Percentiles rank a stretch among this genome's conserved stretches.
These are phyloP conservation scores for Arothron firmamentum DNA, from an alignment of 2,113 vertebrate species.

Conservation along the genomic window DNA sequence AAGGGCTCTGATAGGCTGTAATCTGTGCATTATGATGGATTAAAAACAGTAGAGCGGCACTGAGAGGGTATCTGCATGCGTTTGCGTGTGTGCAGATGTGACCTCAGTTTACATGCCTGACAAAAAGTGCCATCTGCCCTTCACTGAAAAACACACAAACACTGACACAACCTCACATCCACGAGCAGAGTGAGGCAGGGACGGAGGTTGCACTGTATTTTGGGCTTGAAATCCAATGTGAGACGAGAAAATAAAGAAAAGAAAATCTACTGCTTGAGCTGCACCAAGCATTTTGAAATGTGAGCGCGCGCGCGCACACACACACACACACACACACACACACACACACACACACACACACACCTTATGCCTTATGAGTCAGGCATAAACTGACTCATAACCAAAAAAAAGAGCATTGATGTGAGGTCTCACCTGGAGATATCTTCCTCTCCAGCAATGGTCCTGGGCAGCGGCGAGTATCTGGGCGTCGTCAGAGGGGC, in stretches of 20 bases:
- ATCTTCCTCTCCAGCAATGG: conserved; percentile 87
- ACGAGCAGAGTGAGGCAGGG: neutral
- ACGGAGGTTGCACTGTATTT: conserved; percentile 34
- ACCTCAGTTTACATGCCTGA: conserved; percentile 41
- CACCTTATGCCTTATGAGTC: too few species aligned
- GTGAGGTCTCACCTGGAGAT: conserved; percentile 81
- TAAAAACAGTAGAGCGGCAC: conserved; percentile 62
- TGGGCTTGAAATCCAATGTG: neutral
- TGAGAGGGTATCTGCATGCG: conserved; percentile 17
- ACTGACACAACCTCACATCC: conserved; percentile 7
- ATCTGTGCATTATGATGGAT: conserved; percentile 75
- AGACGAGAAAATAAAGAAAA: too few species aligned
- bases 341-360: too few species aligned
- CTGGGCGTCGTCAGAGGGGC: conserved; percentile 78
- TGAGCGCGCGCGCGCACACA: too few species aligned
- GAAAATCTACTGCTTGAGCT: too few species aligned
- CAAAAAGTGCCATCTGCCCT: conserved; percentile 55
- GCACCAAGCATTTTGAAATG: too few species aligned
- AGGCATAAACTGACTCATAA: too few species aligned
- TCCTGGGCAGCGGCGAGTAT: conserved; percentile 89
- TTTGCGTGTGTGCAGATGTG: conserved; percentile 31
- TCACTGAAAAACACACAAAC: conserved; percentile 20
- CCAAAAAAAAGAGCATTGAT: too few species aligned
- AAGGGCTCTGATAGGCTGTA: conserved; percentile 58
- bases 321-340: too few species aligned